Evolutionary conservation across 1,140 invertebrate species (phyloP), one percentile per base, ranked within the genome.

Genomic region (Hycleus cichorii): DNA sequence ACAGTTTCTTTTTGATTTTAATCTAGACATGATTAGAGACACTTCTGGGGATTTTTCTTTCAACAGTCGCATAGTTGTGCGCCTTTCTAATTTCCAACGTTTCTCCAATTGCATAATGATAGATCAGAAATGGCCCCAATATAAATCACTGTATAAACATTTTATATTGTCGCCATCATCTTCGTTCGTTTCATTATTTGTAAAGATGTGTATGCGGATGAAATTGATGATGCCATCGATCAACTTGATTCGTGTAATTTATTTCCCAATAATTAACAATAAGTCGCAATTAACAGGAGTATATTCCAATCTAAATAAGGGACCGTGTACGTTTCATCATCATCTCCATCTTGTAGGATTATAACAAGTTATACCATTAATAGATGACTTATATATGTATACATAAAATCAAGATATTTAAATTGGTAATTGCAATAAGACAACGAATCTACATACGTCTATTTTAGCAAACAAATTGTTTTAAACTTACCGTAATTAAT

Each of bases 161-260:
- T 45, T 6, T 4, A 6, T 47, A 11, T 47, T 12, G n/a, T 26
- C 27, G 24, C 18, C 46, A 8, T 47, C 10, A 47, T 47, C 4
- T 26, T 47, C 10, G 24, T 12, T 47, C 46, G 18, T 47, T 11
- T 47, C 18, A n/a, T 11, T 25, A 10, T 24, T 47, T 45, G 24
- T 6, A 11, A 9, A 11, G 24, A 10, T 42, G 9, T 42, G 11
- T 11, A 42, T 42, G 11, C 48, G 39, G 48, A 50, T 18, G 38
- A 52, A 43, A 52, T 52, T 26, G 44, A 52, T 52, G 49, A 24
- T 38, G 42, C 49, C 42, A 52, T 52, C 26, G 39, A 52, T 52
- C 39, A 52, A 26, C 6, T 18, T 52, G 39, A 52, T 52, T 27
- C 24, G 42, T 10, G 49, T 39, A 43, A 52, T 52, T 52, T 47